Percentiles rank a stretch among this genome's conserved stretches.
Evolutionary conservation across 2,888 invertebrate genomes (phyloP).

Genomic region (Temnothorax unifasciatus): DNA sequence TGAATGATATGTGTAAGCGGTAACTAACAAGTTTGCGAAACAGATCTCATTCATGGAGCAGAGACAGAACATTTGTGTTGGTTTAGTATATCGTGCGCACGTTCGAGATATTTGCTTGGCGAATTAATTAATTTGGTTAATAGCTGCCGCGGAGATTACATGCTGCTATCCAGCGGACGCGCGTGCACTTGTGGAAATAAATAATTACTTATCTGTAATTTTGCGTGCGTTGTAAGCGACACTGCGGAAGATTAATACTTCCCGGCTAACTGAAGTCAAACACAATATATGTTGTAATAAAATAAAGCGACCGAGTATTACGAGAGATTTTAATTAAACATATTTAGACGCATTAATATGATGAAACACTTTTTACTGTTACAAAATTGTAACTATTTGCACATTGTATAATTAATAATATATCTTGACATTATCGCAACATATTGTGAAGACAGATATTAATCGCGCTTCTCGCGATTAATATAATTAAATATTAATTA

Average conservation of each 20-base stretch:
- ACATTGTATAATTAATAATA: not conserved
- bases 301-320: not conserved
- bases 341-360: not conserved
- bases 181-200: constrained; percentile 1
- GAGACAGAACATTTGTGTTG: constrained; percentile 5
- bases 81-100: constrained; percentile 3
- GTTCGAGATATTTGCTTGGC: constrained; percentile 22
- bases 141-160: constrained; percentile 26
- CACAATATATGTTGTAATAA: not conserved
- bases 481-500: not conserved
- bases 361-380: not conserved
- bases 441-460: not conserved
- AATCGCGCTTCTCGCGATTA: not conserved
- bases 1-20: not conserved
- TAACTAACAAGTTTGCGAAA: not conserved
- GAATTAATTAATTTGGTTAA: constrained; percentile 38
- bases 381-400: not conserved
- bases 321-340: constrained; percentile 5
- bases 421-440: not conserved
- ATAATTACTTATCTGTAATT: constrained; percentile 31
- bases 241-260: not conserved
- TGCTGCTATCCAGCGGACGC: not conserved
- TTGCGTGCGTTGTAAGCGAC: not conserved
- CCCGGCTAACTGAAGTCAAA: not conserved
- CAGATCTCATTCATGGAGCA: not conserved